Evolutionary conservation across 2,113 vertebrate species (phyloP), one percentile per base, ranked within the genome.

Genomic region (Podarcis cretensis): DNA sequence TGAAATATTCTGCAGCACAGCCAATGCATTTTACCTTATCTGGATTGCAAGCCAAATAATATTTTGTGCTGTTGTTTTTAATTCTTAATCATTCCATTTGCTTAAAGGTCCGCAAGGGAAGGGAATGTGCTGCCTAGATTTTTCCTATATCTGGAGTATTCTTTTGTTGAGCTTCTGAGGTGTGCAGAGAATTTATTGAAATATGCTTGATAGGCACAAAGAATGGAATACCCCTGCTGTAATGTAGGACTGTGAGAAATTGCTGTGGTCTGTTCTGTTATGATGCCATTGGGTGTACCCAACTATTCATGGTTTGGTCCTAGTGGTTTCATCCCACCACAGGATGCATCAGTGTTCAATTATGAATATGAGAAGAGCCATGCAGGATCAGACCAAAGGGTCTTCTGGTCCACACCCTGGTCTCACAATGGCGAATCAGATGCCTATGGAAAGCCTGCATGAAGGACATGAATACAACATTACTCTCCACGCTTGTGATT

Each of bases 1-100:
- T 93, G 78, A 92, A 92, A 92, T 90, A 90, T 88, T 91, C 79
- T 89, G 13, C 90, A 78, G 25, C 81, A 94, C 91, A 92, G 27
- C 9, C 85, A 89, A 91, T 90, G 14, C 73, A 88, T 94, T 92
- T 90, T 89, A 73, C 84, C 71, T 86, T 90, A 48, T 75, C 68
- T 73, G 84, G 87, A 35, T 83, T 89, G 43, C 30, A 91, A 89
- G 92, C 90, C 90, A 63, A 92, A 92, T 91, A 90, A 84, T 89
- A 30, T 85, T 43, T 91, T 0, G 0, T 87, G 75, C 37, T 86
- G 16, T 82, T 86, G n/a, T 82, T 95, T 87, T 83, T 78, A 89
- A 90, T 93, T 93, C 77, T 89, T 91, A 78, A 93, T 89, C 30
- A 0, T 3, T 43, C 71, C 90, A 40, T 87, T 93, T 25, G 25